Percentiles rank a stretch among this genome's conserved stretches.
phyloP scores from a whole-genome alignment of 2,888 invertebrate species.

The Zygogramma bicolorata region DNA sequence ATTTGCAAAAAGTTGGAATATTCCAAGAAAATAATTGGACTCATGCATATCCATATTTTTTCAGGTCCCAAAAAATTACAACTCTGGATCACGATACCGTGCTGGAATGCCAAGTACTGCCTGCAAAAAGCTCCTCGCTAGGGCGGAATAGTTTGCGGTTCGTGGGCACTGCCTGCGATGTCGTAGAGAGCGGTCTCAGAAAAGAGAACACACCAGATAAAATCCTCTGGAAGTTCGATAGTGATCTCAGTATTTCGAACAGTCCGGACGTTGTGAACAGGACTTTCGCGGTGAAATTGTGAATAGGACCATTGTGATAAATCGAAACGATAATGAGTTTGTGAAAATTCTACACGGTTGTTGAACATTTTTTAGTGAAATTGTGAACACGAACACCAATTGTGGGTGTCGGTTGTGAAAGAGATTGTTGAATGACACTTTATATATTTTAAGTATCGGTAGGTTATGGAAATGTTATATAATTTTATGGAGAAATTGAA shows the following conservation, averaged over 20 bases:
- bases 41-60: no score
- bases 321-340: no score
- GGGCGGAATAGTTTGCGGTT: slow-evolving; percentile 65
- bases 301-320: slow-evolving; percentile 65
- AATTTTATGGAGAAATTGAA: no score
- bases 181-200: slow-evolving; percentile 83
- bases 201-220: slow-evolving; percentile 78
- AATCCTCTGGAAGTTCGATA: slow-evolving; percentile 67
- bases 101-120: slow-evolving; percentile 57
- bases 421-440: no score
- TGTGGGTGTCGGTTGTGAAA: no score
- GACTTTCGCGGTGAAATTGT: slow-evolving; percentile 63
- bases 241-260: slow-evolving; percentile 64
- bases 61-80: slow-evolving; percentile 54
- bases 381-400: no score
- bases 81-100: slow-evolving; percentile 60
- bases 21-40: no score
- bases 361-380: no score
- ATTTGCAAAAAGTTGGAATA: no score
- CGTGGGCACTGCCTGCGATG: slow-evolving; percentile 80
- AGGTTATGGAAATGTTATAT: no score
- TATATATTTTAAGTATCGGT: no score
- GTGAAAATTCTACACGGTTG: no score
- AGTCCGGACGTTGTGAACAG: slow-evolving; percentile 65
- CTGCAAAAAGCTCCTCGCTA: slow-evolving; percentile 42